Evolutionary conservation across 2,888 invertebrate species (phyloP), one percentile per base, ranked within the genome.

Genomic region (Eurytoma californica): DNA sequence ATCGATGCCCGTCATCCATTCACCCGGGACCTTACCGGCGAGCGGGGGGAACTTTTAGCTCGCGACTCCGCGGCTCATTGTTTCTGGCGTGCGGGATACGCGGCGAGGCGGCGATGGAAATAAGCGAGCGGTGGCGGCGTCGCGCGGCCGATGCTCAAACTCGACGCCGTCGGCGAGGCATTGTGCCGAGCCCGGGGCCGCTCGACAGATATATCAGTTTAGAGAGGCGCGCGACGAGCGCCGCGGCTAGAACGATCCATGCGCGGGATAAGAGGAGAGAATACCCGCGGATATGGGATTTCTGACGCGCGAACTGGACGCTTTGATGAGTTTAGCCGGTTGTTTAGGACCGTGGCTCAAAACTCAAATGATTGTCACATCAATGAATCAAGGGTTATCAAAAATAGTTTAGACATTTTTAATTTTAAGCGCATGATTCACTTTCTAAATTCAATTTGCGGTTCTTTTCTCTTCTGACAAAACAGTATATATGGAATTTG

Each of bases 151-250:
- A 69, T 51, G 70, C 78, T 66, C 55, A 79, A 82, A 82, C 80
- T 80, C 80, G 57, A 28, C 47, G 12, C 53, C 60, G 77, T 65
- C 39, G 39, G 49, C 55, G 72, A 61, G 69, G 76, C 68, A 77
- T 70, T 74, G 74, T 70, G 68, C 69, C 39, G 39, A 18, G 72
- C 61, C 70, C 24, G 24, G 57, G 74, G 65, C 67, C 5, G 81
- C 79, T 81, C 79, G 58, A 73, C 80, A 76, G 82, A 82, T 83
- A 83, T 80, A 82, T 82, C 82, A 81, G 83, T 82, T 82, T 77
- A n/a, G 28, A 74, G 63, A 30, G 30, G 30, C 65, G n/a, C n/a
- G 53, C 65, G 16, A 72, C 9, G 68, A n/a, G 67, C 53, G 39
- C 7, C 30, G n/a, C 39, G 47, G 30, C 39, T 39, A 30, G 30